phyloP scores from a whole-genome alignment of 35 echinoderm and acorn worm genomes.

The Lytechinus variegatus region DNA sequence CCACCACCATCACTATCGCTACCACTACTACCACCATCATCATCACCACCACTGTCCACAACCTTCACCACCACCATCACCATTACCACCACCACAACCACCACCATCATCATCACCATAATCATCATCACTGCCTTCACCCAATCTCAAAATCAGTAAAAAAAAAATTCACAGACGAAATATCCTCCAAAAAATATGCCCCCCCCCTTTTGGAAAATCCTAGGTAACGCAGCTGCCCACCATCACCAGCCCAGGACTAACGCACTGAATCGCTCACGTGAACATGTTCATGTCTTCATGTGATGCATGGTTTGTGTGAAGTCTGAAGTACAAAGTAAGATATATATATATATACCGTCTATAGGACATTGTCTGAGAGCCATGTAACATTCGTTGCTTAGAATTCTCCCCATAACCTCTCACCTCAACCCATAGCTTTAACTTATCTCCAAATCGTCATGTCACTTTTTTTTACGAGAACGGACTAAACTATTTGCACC shows the following conservation, averaged over 20 bases:
- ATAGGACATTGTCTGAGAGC: neutral
- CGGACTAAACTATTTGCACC: neutral
- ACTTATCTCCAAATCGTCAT: neutral
- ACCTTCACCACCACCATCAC: neutral
- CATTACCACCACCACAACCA: neutral
- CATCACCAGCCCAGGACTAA: too few species aligned
- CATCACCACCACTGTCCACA: neutral
- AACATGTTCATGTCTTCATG: conserved; percentile 1
- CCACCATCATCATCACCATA: neutral
- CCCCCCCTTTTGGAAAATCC: too few species aligned
- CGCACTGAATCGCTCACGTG: neutral
- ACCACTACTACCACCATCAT: neutral
- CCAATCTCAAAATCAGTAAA: too few species aligned
- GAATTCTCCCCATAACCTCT: neutral
- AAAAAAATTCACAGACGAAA: too few species aligned
- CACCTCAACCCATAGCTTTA: neutral
- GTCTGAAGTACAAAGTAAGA: neutral
- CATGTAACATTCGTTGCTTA: too few species aligned
- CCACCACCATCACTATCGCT: neutral
- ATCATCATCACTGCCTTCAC: neutral
- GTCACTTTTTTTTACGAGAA: neutral
- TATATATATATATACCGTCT: too few species aligned
- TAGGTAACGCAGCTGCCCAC: too few species aligned
- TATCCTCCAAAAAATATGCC: too few species aligned
- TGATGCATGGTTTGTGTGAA: neutral